Evolutionary conservation across 2,888 invertebrate species (phyloP).

Genomic region (Hartigia nigra): DNA sequence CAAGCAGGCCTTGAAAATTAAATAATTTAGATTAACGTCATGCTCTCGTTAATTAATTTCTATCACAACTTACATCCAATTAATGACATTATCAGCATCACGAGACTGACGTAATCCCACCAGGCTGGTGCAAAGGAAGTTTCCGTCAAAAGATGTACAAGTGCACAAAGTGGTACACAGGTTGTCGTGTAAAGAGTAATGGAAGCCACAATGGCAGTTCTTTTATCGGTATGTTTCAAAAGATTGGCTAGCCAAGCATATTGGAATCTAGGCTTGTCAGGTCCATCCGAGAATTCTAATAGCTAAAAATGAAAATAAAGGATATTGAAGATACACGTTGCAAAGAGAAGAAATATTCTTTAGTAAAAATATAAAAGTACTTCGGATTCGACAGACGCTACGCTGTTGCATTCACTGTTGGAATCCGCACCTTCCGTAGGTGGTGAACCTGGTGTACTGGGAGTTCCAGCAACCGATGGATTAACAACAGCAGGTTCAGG

Average conservation of each 20-base stretch:
- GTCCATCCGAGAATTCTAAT: slow-evolving; percentile 58
- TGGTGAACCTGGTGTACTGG: slow-evolving; percentile 50
- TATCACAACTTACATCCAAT: slow-evolving; percentile 71
- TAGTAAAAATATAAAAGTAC: slow-evolving; percentile 23
- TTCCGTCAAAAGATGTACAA: slow-evolving; percentile 52
- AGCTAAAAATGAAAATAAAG: slow-evolving; percentile 48
- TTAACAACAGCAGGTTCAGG: slow-evolving; percentile 66
- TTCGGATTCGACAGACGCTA: slow-evolving; percentile 52
- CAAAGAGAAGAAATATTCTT: not conserved
- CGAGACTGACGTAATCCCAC: slow-evolving; percentile 77
- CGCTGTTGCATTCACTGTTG: slow-evolving; percentile 54
- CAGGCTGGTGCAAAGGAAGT: slow-evolving; percentile 65
- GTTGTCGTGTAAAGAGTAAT: slow-evolving; percentile 77
- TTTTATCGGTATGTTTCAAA: slow-evolving; percentile 80
- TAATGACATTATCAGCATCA: slow-evolving; percentile 73
- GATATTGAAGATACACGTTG: slow-evolving; percentile 6
- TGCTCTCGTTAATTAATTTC: not conserved
- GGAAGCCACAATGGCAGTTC: slow-evolving; percentile 78
- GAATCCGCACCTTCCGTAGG: slow-evolving; percentile 55
- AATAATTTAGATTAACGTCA: not conserved
- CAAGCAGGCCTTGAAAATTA: slow-evolving; percentile 72
- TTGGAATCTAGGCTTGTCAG: slow-evolving; percentile 80
- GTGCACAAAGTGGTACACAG: slow-evolving; percentile 77
- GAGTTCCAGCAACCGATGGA: slow-evolving; percentile 33
- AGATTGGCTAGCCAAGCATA: slow-evolving; percentile 81